Evolutionary conservation across 2,113 vertebrate genomes (phyloP).

Genomic region (Halcyon malimbica): DNA sequence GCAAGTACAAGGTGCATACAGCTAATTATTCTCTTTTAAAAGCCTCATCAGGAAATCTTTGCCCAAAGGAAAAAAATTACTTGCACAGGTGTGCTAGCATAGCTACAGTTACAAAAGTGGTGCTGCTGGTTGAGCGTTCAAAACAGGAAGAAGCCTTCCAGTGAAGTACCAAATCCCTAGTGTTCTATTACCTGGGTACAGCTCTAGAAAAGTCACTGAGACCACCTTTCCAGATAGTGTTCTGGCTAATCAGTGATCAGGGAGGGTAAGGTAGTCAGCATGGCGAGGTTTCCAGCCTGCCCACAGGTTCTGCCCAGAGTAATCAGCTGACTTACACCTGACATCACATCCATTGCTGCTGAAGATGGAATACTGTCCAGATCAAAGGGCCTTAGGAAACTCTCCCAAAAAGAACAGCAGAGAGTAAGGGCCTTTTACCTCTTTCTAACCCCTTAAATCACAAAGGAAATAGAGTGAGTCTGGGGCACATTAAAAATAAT

Average conservation of each 20-base stretch:
- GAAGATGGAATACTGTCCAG: background rate
- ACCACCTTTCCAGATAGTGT: background rate
- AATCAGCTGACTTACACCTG: background rate
- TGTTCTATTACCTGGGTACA: background rate
- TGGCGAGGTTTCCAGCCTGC: background rate
- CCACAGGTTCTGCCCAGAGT: background rate
- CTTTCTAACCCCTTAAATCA: background rate
- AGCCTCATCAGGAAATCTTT: background rate
- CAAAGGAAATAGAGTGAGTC: background rate
- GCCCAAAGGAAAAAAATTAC: background rate
- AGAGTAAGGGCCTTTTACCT: background rate
- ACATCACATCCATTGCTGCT: background rate
- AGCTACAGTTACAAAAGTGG: background rate
- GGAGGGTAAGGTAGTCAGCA: background rate
- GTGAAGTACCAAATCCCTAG: background rate
- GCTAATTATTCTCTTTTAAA: background rate
- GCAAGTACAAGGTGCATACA: background rate
- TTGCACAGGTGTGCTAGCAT: background rate
- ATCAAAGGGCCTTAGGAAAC: background rate
- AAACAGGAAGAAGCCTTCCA: background rate
- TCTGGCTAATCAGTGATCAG: background rate
- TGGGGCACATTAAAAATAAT: background rate
- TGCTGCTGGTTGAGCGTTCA: background rate
- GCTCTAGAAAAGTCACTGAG: background rate
- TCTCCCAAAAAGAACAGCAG: background rate